These are phyloP conservation scores for Hycleus cichorii DNA, from an alignment of 1,140 invertebrate genomes.

Conservation along the genomic window DNA sequence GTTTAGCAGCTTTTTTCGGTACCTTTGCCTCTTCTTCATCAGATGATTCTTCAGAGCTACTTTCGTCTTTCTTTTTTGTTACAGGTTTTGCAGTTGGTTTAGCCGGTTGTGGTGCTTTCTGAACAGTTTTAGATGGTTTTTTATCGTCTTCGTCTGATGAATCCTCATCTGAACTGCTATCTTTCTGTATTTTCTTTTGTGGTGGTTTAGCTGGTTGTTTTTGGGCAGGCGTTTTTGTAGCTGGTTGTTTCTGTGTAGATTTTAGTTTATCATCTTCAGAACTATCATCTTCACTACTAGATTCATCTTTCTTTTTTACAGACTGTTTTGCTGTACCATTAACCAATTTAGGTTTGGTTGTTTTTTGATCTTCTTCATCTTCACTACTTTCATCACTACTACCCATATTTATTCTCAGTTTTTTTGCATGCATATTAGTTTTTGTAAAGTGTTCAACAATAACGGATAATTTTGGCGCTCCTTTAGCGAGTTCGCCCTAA, in stretches of 20 bases:
- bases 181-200: slow-evolving; percentile 17
- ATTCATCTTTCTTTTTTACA: slow-evolving; percentile 20
- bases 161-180: slow-evolving; percentile 21
- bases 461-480: slow-evolving; percentile 24
- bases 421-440: slow-evolving; percentile 20
- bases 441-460: slow-evolving; percentile 26
- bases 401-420: slow-evolving; percentile 16
- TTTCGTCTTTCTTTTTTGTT: slow-evolving; percentile 27
- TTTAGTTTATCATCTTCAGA: slow-evolving; percentile 26
- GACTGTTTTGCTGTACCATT: slow-evolving; percentile 23
- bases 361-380: slow-evolving; percentile 24
- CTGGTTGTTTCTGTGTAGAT: slow-evolving; percentile 8
- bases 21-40: slow-evolving; percentile 36
- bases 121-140: slow-evolving; percentile 17
- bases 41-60: slow-evolving; percentile 37
- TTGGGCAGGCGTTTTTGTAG: slow-evolving; percentile 14
- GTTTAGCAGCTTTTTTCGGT: slow-evolving; percentile 33
- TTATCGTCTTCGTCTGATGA: slow-evolving; percentile 12
- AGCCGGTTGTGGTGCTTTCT: slow-evolving; percentile 15
- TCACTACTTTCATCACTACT: slow-evolving; percentile 28
- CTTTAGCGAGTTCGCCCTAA: neutral
- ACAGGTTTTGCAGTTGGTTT: slow-evolving; percentile 23
- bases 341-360: slow-evolving; percentile 16
- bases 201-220: slow-evolving; percentile 14
- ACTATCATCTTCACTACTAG: slow-evolving; percentile 31